phyloP scores from a whole-genome alignment of 2,888 invertebrate species.

The Tipula vernalis region DNA sequence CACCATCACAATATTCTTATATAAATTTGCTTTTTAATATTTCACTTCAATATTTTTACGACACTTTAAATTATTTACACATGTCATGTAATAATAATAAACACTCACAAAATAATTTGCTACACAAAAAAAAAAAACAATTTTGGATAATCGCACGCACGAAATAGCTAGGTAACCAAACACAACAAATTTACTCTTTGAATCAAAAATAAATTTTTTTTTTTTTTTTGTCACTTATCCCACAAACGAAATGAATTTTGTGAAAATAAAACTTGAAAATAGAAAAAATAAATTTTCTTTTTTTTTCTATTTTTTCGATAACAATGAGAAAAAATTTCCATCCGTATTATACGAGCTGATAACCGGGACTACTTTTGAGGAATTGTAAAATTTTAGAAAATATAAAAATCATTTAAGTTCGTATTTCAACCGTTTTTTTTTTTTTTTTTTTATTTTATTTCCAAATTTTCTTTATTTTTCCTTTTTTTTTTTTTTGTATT shows the following conservation, averaged over 20 bases:
- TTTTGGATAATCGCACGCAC: not conserved
- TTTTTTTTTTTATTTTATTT: not conserved
- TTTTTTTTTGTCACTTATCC: not conserved
- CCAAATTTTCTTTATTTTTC: not conserved
- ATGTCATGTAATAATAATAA: not conserved
- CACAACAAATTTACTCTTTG: not conserved
- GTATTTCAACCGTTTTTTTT: not conserved
- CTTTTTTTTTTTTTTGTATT: not conserved
- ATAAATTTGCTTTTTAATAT: not conserved
- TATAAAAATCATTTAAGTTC: not conserved
- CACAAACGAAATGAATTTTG: not conserved
- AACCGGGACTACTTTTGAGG: not conserved
- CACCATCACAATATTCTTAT: not conserved
- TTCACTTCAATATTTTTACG: not conserved
- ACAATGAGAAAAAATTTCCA: not conserved
- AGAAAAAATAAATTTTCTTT: not conserved
- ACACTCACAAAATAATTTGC: not conserved
- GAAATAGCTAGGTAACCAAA: not conserved
- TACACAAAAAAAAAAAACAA: not conserved
- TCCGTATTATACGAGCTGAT: not conserved
- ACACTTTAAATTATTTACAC: not conserved
- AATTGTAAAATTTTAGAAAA: not conserved
- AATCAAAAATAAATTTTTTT: not conserved
- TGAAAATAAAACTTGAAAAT: not conserved
- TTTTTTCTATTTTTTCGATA: not conserved